Evolutionary conservation across 2,113 vertebrate genomes (phyloP), one percentile per base, ranked within the genome.

Genomic region (Lophochroa leadbeateri): DNA sequence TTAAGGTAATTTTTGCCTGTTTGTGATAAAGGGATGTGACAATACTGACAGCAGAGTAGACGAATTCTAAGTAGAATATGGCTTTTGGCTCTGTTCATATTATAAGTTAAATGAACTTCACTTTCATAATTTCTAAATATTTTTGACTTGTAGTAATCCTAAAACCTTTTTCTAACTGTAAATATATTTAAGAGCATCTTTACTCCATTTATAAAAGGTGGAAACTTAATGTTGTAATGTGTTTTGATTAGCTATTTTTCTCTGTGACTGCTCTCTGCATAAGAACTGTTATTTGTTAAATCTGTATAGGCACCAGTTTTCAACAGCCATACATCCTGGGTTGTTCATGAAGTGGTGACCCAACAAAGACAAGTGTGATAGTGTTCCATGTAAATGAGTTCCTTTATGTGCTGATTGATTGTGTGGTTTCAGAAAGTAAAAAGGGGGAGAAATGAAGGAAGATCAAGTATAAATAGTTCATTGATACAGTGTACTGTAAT

Each of bases 171-270:
- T 88, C 74, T 84, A 86, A 92, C 57, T 97, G 96, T 95, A 97
- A 96, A 96, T 95, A 95, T 95, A 97, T 96, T 94, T 96, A 96
- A 96, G 93, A 90, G 21, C 80, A 84, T 96, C 96, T 92, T 94
- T 96, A 76, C 61, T 96, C 92, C 92, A 78, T 95, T 97, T 96
- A 93, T 97, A 93, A 86, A 93, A 94, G 68, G 90, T 96, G 82
- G 91, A 93, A 96, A 87, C 86, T 77, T 95, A 94, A 94, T 94
- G 94, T 95, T 93, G 95, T 97, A 95, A 95, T 72, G 94, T 96
- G 95, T 95, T 96, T 92, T 91, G 92, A 94, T 96, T 96, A 96
- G 94, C 83, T 95, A 41, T 92, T 94, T 96, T 96, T 82, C 86
- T 95, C 88, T 94, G 95, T 96, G 92, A 91, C 82, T 93, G 80